Base-by-base conservation (phyloP, 2,888 invertebrate species). In the Cylindroiulus punctatus region DNA sequence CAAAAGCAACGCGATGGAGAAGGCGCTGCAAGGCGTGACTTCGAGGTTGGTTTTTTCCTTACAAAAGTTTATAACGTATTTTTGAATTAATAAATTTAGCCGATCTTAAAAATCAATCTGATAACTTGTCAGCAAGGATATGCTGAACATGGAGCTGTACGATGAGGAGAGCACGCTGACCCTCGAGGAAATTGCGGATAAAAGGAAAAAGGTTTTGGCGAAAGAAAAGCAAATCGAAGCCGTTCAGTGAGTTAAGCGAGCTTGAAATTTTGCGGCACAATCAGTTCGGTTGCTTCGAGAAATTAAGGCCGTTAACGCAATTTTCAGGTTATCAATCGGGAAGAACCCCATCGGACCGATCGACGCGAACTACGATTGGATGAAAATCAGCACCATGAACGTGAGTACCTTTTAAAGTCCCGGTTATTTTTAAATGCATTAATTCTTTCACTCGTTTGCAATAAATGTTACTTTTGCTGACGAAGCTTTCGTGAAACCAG, bases 331-430 rank as follows among this genome's bases (percentile, higher is more conserved):
- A 32, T 42, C 42, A 10, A 19, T 65, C 12, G 4, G 12, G 22
- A 17, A 36, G 36, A 83, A 42, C n/a, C 52, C 44, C 47, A n/a
- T 84, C 10, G 47, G 47, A 26, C 83, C 83, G 3, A n/a, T 83
- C 12, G 83, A 44, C 0, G 17, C 40, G 26, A 22, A 85, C 3
- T 86, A 44, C 32, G 86, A 86, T 81, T 86, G 86, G 86, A 5
- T 86, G 40, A 76, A 81, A 81, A 86, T 86, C 10, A 86, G 86
- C 44, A 26, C 42, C 22, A 19, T 42, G 0, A 44, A 86, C 19
- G 86, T 86, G 19, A 81, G 86, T 85, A 40, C 3, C 7, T 32
- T 84, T 84, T 52, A 12, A 8, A 22, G 0, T 22, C 14, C 81
- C 19, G 14, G 3, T 4, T 17, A 8, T 81, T 81, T 81, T 81